Evolutionary conservation across 2,888 invertebrate genomes (phyloP), one percentile per base, ranked within the genome.

Genomic region (Anticlea derivata): DNA sequence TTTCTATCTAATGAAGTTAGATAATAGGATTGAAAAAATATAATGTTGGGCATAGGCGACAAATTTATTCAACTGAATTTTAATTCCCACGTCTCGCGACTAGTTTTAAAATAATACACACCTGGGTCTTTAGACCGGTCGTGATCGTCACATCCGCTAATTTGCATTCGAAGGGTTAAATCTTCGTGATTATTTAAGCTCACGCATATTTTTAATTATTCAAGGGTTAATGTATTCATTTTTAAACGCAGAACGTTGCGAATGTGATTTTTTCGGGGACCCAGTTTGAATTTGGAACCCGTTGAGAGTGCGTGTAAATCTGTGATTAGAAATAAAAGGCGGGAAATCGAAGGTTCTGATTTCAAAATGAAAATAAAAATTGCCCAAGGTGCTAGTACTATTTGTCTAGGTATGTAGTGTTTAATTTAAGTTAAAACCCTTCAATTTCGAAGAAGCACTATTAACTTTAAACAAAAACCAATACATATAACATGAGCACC

Each of bases 151-250:
- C 78, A 80, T 80, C 73, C 76, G 68, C 74, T 78, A 69, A 88
- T 90, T 88, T 86, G 87, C 89, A 90, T 89, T 70, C 75, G 75
- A 82, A 85, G 90, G 90, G 89, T 88, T 88, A 87, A 47, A 88
- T 84, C 86, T 82, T 86, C 76, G 75, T 81, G 84, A 86, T 82
- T 86, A 86, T 89, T 86, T 85, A 80, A 73, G 77, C 83, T 82
- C 86, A 83, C 88, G 88, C 85, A 85, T 87, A 86, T 86, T 87
- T 89, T 87, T 90, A 90, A 90, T 90, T 90, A 87, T 90, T 83
- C 87, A 87, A 83, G 90, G 90, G 89, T 87, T 83, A 87, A 88
- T 86, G 71, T 87, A 87, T 80, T 86, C 65, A 63, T 72, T 78
- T 78, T 73, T 71, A 65, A 77, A 49, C 39, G 43, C 30, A 40